Evolutionary conservation across 2,797 vertebrate species (phyloP).

Genomic region (Hephaestus fuliginosus): DNA sequence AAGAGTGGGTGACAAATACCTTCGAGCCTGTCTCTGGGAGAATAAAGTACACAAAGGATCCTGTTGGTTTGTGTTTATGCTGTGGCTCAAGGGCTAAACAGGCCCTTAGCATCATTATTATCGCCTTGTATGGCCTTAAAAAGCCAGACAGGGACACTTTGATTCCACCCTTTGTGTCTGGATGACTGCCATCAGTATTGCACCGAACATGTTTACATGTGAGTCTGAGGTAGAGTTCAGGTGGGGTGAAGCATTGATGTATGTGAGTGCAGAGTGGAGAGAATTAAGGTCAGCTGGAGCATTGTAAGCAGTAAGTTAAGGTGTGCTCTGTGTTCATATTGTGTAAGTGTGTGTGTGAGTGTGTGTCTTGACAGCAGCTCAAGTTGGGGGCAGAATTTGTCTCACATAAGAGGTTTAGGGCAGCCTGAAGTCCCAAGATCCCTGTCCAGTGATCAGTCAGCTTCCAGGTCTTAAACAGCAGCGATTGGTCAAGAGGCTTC

Average conservation of each 20-base stretch:
- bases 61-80: constrained; percentile 20
- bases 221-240: constrained; percentile 33
- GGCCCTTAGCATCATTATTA: not conserved
- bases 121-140: constrained; percentile 9
- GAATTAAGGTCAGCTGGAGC: constrained; percentile 58
- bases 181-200: not conserved
- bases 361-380: constrained; percentile 33
- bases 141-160: not conserved
- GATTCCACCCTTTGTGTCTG: not conserved
- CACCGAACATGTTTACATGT: constrained; percentile 23
- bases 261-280: constrained; percentile 13
- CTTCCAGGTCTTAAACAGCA: constrained; percentile 75
- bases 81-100: constrained; percentile 16
- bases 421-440: constrained; percentile 67
- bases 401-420: constrained; percentile 70
- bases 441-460: constrained; percentile 78
- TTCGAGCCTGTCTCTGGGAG: constrained; percentile 5
- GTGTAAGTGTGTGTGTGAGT: constrained; percentile 9
- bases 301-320: constrained; percentile 48
- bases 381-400: constrained; percentile 57
- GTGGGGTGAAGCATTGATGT: constrained; percentile 32
- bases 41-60: constrained; percentile 3
- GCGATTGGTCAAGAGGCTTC: constrained; percentile 79
- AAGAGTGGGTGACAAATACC: not conserved
- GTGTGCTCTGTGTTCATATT: constrained; percentile 37